Base-by-base conservation (phyloP, 2,888 invertebrate species). In the Allygus modestus region DNA sequence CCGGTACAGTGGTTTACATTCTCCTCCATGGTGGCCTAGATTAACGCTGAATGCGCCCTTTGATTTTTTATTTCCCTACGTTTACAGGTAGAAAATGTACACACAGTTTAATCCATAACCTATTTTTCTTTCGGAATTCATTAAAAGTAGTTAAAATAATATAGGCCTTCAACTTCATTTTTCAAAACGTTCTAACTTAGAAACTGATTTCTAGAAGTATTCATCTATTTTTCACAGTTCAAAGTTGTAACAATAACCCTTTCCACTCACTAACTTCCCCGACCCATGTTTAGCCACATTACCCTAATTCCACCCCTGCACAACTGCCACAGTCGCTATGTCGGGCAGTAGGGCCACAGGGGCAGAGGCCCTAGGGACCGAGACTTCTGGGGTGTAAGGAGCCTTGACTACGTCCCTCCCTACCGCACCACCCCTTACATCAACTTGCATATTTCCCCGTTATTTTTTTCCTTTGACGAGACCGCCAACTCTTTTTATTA, bases 401-500 rank as follows among this genome's bases (percentile, higher is more conserved):
- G 58, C 58, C 23, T 2, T 28, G 15, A 17, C 31, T 58, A 0
- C 23, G 58, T 58, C 58, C 58, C 58, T 23, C 65, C 65, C 31
- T 15, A 65, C 65, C 31, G 28, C 11, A 12, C 20, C 23, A 2
- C 2, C 54, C 20, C 54, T 11, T 46, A 17, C 46, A 46, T 46
- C 54, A 23, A 54, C 54, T n/a, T 54, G 54, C 23, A 23, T 23
- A 23, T 51, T 23, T 46, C 58, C 28, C 61, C 7, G 54, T 20
- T 58, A 81, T 37, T 81, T 79, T 81, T 81, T 81, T 81, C 61
- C 43, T 69, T 65, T 82, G 81, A 61, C 61, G 33, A 81, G 28
- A 33, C 33, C 69, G 41, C 69, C 71, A 73, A 71, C 82, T 83
- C 51, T 83, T 83, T 31, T 73, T 83, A 75, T 83, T 54, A 83